Base-by-base conservation (phyloP, 35 echinoderm and acorn worm species). In the Lytechinus pictus region DNA sequence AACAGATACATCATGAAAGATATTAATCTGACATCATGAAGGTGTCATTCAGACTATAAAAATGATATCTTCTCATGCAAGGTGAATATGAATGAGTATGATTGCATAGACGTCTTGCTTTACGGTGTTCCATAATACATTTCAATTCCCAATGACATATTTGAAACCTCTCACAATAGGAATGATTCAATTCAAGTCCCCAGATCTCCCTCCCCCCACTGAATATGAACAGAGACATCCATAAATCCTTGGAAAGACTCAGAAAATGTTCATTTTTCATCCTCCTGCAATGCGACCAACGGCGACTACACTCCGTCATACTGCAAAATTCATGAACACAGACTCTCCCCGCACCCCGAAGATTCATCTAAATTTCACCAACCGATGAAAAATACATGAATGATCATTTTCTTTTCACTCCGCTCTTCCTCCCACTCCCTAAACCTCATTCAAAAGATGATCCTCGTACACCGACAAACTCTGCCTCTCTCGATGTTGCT, bases 331-430 rank as follows among this genome's bases (percentile, higher is more conserved):
- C 66, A 79, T 79, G 66, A 79, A 79, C 19, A 24, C n/a, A 79
- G 66, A 79, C 66, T 24, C 66, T 79, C n/a, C 66, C n/a, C 66
- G n/a, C 66, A 79, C 66, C 66, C 66, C 19, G 0, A 24, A 79
- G 66, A 79, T 79, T 79, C 66, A 79, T 79, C 66, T 79, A 79
- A 79, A 79, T 79, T 79, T 79, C 66, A 79, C 66, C 66, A 24
- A 24, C 19, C 66, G 4, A 79, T 79, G 66, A 79, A 79, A 79
- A 79, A 79, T 79, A 79, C 66, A 79, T 79, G 66, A 79, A 79
- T 79, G 66, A 79, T 79, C 16, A 79, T 79, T 24, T 24, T 79
- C 66, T 6, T 24, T 79, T 79, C 21, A 24, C 66, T 79, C 66
- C 6, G 33, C 66, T 79, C 66, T 79, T 5, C 21, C 66, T 24